Evolutionary conservation across 2,797 vertebrate genomes (phyloP), one percentile per base, ranked within the genome.

Genomic region (Petrocephalus schoutedeni): DNA sequence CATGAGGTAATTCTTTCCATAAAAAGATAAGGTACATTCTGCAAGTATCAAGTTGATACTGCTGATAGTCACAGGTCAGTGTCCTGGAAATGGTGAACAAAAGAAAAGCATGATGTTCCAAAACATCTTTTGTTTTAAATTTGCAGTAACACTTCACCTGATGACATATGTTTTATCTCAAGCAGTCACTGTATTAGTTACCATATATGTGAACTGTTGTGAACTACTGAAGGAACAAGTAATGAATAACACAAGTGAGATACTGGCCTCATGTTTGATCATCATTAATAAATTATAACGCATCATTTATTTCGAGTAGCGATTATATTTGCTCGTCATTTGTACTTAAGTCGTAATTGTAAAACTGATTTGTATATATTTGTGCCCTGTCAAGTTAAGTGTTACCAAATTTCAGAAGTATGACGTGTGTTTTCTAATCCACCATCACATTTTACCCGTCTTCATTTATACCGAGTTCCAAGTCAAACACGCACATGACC

Each of bases 81-180:
- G 92, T 92, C 89, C 94, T 92, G 93, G 93, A 93, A 94, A 87
- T 91, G 93, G 93, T 93, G 93, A 95, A 95, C 94, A 95, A 95
- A 96, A 94, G 88, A 88, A 92, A 91, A 93, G 92, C 54, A 57
- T 58, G 67, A 32, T 67, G 89, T 89, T 84, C 88, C 91, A 89
- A 19, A 77, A 45, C 71, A 77, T 77, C 71, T 77, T 36, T 74
- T 74, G 45, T 74, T 74, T 74, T 7, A 19, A 74, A 77, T 45
- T 32, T 67, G 23, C 61, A 14, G 61, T 67, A 67, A 67, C 64
- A 71, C 12, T 36, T 71, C 64, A 51, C 28, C 32, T 71, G 28
- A 71, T 0, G 4, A 45, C 41, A 45, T 3, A 45, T 45, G 41
- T 45, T 45, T 45, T 2, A 45, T 45, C 41, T 45, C 41, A 45